Evolutionary conservation across 2,888 invertebrate species (phyloP), one percentile per base, ranked within the genome.

Genomic region (Luffia ferchaultella): DNA sequence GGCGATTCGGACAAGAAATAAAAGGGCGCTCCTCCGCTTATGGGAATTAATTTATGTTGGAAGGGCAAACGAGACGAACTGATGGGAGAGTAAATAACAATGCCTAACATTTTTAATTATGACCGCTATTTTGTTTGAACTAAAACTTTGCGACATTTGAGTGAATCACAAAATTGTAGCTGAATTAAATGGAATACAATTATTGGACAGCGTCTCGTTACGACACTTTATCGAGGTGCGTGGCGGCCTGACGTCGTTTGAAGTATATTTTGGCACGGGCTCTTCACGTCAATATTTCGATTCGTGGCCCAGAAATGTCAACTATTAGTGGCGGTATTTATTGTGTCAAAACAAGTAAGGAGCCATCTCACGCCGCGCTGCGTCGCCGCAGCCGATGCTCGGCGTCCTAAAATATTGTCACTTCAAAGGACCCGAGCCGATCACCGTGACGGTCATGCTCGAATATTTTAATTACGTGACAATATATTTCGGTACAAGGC

Each of bases 261-360:
- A 48, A 41, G 40, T 40, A 17, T 64, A 65, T 73, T 67, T 77
- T 79, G 79, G 79, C 79, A 78, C 74, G 63, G 59, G 62, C 63
- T 61, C 67, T 63, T 64, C 59, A 59, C 70, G 72, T 76, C 79
- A 78, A 78, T 80, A 75, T 73, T 75, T 74, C 73, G 72, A 76
- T 73, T 73, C 72, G 70, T 72, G 76, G 68, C 75, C 72, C 66
- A 77, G 76, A 77, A 73, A 76, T 67, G 78, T 79, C 77, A 72
- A 67, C 71, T 73, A 67, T 70, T 73, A 72, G 68, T 60, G 63
- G 64, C 63, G 59, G 65, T 70, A 77, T 79, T 76, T 76, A 77
- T 78, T 72, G 65, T 70, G 69, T 72, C 76, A 66, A 67, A 75
- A 74, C 76, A 76, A 76, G 71, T n/a, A n/a, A n/a, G n/a, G n/a